Percentiles rank a stretch among this genome's conserved stretches.
Conservation (phyloP, 1,140 invertebrate genomes). For the Alviniconcha marisindica region DNA sequence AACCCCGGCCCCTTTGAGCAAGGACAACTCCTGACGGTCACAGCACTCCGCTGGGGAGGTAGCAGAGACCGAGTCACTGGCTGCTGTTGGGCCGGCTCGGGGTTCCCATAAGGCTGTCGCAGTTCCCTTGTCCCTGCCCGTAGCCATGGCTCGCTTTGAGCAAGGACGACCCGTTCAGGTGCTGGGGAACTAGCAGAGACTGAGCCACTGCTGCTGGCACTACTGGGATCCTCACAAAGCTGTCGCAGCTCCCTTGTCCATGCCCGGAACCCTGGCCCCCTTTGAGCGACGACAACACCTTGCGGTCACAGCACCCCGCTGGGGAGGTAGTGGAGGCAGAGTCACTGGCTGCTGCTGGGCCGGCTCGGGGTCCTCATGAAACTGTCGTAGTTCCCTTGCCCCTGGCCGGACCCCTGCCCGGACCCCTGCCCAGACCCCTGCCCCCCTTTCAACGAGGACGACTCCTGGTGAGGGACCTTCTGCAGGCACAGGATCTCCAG, state of each 20-base stretch:
- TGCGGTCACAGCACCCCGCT: not conserved
- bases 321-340: not conserved
- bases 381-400: not conserved
- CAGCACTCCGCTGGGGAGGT: too few species aligned
- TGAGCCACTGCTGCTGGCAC: too few species aligned
- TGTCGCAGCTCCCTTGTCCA: too few species aligned
- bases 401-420: not conserved
- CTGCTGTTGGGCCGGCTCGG: too few species aligned
- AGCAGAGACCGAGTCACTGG: too few species aligned
- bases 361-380: not conserved
- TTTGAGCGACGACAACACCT: not conserved
- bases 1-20: not conserved
- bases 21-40: not conserved
- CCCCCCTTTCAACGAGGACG: not conserved
- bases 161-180: too few species aligned
- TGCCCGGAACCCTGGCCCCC: not conserved
- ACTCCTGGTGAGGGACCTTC: not conserved
- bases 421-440: not conserved
- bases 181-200: too few species aligned
- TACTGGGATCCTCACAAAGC: not conserved
- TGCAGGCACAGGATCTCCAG: conserved; percentile 35
- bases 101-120: too few species aligned
- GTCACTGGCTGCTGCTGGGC: not conserved
- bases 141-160: too few species aligned
- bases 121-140: too few species aligned